These are phyloP conservation scores for Onychomys leucogaster DNA, from an alignment of 2,797 vertebrate genomes.

Conservation along the genomic window DNA sequence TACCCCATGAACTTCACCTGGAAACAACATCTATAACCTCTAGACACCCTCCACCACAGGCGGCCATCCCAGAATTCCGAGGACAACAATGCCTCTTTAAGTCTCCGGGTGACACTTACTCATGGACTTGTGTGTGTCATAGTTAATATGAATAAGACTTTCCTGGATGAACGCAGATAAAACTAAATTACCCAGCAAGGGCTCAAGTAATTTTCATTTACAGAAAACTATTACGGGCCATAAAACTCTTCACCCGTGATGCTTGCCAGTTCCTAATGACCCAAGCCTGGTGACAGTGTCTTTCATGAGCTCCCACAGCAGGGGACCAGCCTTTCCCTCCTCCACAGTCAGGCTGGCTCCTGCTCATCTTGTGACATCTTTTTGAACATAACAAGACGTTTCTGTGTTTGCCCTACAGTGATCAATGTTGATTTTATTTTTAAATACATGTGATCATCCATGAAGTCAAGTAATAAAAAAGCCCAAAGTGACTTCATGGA, in stretches of 20 bases:
- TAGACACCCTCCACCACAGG: background rate
- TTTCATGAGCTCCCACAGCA: slow-evolving; percentile 9
- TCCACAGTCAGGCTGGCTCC: fast-evolving
- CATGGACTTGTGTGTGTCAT: background rate
- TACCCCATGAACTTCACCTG: background rate
- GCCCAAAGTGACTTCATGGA: background rate
- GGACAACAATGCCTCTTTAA: background rate
- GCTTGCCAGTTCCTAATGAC: background rate
- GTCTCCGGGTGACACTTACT: background rate
- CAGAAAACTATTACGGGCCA: slow-evolving; percentile 55
- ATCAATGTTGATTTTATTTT: background rate
- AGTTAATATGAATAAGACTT: slow-evolving; percentile 68
- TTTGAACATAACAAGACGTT: fast-evolving
- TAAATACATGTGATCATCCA: background rate
- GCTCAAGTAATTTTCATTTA: slow-evolving; percentile 52
- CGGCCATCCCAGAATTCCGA: background rate
- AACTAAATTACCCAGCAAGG: background rate
- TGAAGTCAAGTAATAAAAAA: background rate
- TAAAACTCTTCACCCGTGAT: background rate
- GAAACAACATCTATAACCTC: background rate
- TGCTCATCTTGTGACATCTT: fast-evolving
- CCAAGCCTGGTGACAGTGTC: background rate
- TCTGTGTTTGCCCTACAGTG: background rate
- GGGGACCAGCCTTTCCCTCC: background rate
- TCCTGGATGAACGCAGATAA: slow-evolving; percentile 62